Evolutionary conservation across 2,888 invertebrate genomes (phyloP).

Genomic region (Cryptus armator): DNA sequence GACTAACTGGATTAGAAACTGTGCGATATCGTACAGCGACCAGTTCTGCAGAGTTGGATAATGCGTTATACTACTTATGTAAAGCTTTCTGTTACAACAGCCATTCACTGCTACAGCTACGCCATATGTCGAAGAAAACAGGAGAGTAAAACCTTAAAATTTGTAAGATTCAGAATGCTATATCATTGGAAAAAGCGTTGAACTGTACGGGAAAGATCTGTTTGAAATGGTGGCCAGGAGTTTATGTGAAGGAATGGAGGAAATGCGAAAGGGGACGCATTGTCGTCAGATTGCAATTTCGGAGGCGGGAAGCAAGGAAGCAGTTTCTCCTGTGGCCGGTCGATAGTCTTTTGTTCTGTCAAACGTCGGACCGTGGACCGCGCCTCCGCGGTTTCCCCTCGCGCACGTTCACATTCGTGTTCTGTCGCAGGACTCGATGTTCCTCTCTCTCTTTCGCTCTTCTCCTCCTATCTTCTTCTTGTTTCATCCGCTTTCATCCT

Average conservation of each 20-base stretch:
- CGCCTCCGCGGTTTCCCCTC: slow-evolving; percentile 71
- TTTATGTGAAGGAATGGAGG: slow-evolving; percentile 49
- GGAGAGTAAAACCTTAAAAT: no score
- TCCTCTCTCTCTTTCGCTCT: slow-evolving; percentile 33
- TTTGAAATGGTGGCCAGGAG: slow-evolving; percentile 47
- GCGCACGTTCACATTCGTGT: slow-evolving; percentile 56
- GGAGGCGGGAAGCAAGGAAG: slow-evolving; percentile 63
- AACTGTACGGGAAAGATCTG: slow-evolving; percentile 1
- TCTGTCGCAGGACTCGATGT: slow-evolving; percentile 39
- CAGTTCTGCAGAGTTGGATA: no score
- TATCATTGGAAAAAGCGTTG: background rate
- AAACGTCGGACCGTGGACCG: slow-evolving; percentile 83
- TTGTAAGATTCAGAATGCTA: background rate
- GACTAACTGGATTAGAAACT: no score
- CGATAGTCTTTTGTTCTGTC: slow-evolving; percentile 85
- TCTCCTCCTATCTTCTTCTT: slow-evolving; percentile 11
- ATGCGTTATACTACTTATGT: no score
- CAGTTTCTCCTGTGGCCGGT: slow-evolving; percentile 70
- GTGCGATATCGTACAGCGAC: no score
- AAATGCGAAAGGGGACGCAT: slow-evolving; percentile 30
- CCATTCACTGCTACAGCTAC: no score
- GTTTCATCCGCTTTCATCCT: slow-evolving; percentile 47
- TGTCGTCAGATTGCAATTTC: slow-evolving; percentile 50
- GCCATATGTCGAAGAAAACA: no score
- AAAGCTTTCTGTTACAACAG: no score